Evolutionary conservation across 1,140 invertebrate genomes (phyloP).

Genomic region (Macrosteles quadrilineatus): DNA sequence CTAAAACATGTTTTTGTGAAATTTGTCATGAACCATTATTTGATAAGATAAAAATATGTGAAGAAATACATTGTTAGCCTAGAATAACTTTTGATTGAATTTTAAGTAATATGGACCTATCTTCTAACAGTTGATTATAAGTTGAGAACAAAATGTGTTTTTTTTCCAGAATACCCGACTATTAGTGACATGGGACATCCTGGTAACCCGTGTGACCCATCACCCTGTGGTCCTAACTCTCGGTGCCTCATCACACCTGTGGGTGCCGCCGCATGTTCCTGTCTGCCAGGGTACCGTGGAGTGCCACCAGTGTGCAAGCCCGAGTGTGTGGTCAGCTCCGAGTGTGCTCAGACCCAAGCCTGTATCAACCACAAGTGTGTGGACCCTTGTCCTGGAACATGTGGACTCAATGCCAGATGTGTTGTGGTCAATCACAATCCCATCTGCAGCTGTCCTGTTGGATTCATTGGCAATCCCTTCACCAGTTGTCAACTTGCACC

Average conservation of each 20-base stretch:
- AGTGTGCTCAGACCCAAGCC: conserved; percentile 73
- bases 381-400: conserved; percentile 76
- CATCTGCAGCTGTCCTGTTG: conserved; percentile 74
- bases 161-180: conserved; percentile 35
- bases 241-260: conserved; percentile 69
- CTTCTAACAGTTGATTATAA: no score
- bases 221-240: conserved; percentile 77
- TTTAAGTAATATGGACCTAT: no score
- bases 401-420: conserved; percentile 72
- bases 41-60: no score
- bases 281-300: conserved; percentile 75
- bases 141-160: no score
- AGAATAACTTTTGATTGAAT: no score
- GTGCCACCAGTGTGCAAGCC: conserved; percentile 77
- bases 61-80: no score
- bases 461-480: conserved; percentile 78
- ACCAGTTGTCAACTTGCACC: conserved; percentile 62
- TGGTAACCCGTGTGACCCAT: conserved; percentile 58
- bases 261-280: conserved; percentile 76
- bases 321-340: conserved; percentile 77
- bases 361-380: conserved; percentile 77
- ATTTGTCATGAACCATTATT: no score
- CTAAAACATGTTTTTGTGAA: no score
- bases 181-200: conserved; percentile 33
- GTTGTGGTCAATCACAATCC: conserved; percentile 80